These are phyloP conservation scores for Rhinolophus sinicus DNA, from an alignment of 2,113 vertebrate genomes.

Conservation along the genomic window DNA sequence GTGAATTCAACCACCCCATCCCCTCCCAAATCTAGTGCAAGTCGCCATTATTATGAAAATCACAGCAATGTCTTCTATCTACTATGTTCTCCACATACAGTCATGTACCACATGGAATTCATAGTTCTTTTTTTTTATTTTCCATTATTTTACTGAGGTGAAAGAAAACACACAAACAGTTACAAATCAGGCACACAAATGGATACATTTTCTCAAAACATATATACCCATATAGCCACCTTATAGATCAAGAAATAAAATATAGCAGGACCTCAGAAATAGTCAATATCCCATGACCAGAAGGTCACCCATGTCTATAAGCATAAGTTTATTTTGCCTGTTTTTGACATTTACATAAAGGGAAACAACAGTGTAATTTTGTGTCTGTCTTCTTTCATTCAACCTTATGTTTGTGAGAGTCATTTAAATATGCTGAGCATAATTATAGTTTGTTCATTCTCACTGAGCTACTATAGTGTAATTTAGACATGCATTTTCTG, in stretches of 20 bases:
- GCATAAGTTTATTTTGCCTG: not conserved
- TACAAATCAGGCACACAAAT: not conserved
- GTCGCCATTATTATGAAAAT: not conserved
- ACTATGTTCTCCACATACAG: not conserved
- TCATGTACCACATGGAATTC: not conserved
- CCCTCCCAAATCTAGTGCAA: not conserved
- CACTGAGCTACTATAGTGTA: not conserved
- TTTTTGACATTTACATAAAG: not conserved
- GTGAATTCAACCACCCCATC: not conserved
- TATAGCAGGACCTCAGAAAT: not conserved
- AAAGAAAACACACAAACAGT: not conserved
- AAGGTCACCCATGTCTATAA: not conserved
- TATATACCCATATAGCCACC: not conserved
- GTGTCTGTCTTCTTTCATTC: not conserved
- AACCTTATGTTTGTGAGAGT: not conserved
- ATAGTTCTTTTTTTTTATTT: not conserved
- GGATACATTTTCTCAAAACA: not conserved
- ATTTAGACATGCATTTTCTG: not conserved
- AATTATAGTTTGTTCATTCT: not conserved
- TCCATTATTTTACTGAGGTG: not conserved
- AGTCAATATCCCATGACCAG: not conserved
- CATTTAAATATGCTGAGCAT: not conserved
- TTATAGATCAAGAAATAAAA: not conserved
- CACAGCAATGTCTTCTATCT: not conserved
- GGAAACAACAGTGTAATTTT: not conserved